Evolutionary conservation across 2,797 vertebrate species (phyloP), one percentile per base, ranked within the genome.

Genomic region (Karalla daura): DNA sequence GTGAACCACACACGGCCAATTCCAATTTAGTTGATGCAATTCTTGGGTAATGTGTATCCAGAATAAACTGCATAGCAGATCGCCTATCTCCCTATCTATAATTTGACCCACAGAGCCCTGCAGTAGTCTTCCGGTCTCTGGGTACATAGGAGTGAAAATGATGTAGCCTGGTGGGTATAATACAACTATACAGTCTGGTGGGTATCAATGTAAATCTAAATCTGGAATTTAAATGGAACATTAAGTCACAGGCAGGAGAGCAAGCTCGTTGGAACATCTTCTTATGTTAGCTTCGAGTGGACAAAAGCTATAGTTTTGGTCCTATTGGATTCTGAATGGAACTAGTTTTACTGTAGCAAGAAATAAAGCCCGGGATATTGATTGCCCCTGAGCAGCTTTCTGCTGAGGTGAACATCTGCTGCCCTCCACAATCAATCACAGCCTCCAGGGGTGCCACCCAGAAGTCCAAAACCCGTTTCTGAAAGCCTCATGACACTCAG

Each of bases 341-440:
- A 59, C 58, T 51, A 60, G 37, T 76, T 70, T 70, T 3, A 28
- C 35, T 51, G 54, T 46, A 27, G 25, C 41, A 58, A 59, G 25
- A 69, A 30, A 54, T 76, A 72, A 24, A 27, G 24, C 25, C 37
- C 20, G 30, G 32, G 32, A 27, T 84, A 78, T 69, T 61, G 80
- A 84, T 81, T 59, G 41, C 32, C 44, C 61, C 52, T 56, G 23
- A 3, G 52, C 60, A 65, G 63, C 51, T 89, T 91, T 85, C 78
- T 89, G 86, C 88, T 87, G 86, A 91, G 86, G 81, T 84, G 74
- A 89, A 88, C 86, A 84, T 78, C 82, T 81, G 60, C 64, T 62
- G 70, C 61, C 75, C 62, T 54, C 36, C 45, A 66, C 55, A 63
- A 89, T 87, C 88, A 86, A 90, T 89, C 87, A 88, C 58, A 65